Evolutionary conservation across 1,140 invertebrate species (phyloP).

Genomic region (Bradynema listronoti): DNA sequence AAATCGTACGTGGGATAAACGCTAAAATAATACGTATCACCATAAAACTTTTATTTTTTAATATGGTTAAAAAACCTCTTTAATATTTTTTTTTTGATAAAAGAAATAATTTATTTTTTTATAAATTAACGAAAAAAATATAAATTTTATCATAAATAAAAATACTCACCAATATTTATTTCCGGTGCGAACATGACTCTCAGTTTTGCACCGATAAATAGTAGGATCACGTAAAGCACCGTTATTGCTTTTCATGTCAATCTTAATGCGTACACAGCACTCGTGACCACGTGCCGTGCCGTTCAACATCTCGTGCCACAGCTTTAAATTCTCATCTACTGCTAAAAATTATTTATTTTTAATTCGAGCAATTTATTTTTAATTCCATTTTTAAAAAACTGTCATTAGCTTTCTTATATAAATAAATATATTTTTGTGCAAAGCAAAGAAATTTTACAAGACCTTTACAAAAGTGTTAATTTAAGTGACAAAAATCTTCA

Average conservation of each 20-base stretch:
- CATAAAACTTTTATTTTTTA: slow-evolving; percentile 2
- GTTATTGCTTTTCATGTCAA: slow-evolving; percentile 90
- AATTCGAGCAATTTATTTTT: background rate
- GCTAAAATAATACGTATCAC: too few species aligned
- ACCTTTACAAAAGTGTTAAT: too few species aligned
- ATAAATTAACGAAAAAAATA: background rate
- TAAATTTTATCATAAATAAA: slow-evolving; percentile 21
- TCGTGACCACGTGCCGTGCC: slow-evolving; percentile 72
- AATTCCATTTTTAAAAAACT: background rate
- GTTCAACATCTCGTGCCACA: slow-evolving; percentile 92
- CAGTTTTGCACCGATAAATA: slow-evolving; percentile 94
- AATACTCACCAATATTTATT: slow-evolving; percentile 90
- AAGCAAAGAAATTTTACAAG: too few species aligned
- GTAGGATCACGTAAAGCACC: slow-evolving; percentile 98
- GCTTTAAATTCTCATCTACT: slow-evolving; percentile 74
- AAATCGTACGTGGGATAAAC: slow-evolving; percentile 99
- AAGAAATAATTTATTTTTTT: background rate
- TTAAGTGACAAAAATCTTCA: too few species aligned
- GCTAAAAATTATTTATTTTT: slow-evolving; percentile 62
- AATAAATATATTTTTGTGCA: background rate
- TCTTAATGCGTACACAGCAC: slow-evolving; percentile 90
- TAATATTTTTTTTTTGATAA: slow-evolving; percentile 16
- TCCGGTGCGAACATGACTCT: slow-evolving; percentile 83
- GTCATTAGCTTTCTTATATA: slow-evolving; percentile 1
- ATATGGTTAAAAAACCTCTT: background rate